Base-by-base conservation (phyloP, 2,888 invertebrate species). In the Myopa tessellatipennis region DNA sequence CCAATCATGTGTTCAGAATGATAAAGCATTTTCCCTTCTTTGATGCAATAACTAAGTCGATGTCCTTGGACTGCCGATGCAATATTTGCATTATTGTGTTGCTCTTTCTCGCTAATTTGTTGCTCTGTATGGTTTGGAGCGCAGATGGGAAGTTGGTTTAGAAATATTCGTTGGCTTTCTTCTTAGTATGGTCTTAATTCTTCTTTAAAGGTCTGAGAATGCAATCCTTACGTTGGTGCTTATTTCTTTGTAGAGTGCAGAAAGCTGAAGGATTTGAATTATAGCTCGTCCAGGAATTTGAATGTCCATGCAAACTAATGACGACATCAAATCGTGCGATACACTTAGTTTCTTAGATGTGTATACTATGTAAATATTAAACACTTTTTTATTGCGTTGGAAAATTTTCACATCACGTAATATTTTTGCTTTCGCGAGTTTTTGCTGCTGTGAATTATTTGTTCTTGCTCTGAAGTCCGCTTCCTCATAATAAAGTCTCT, bases 41-140 rank as follows among this genome's bases (percentile, higher is more conserved):
- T 83, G 85, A 83, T 83, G 74, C 8, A 65, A 5, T 69, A 45
- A 45, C 40, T 75, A 69, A 5, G n/a, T 58, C 34, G 75, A 84
- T 85, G 84, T 85, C 86, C 85, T 85, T 86, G 85, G 80, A 82
- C 82, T 85, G 84, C 83, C 82, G 85, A 85, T 85, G 83, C 84
- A 84, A 84, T 83, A 84, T 84, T 85, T 84, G 86, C 85, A 86
- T 86, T 83, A 81, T 82, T 80, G 76, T 82, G 16, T 69, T 75
- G 34, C 63, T 50, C 50, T 63, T 77, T 81, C 74, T 77, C 78
- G 75, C 79, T 81, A 79, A 79, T 80, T 81, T 79, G 79, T 79
- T 79, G 78, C 74, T 79, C 77, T 77, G 78, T 10, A 12, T 5
- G n/a, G 5, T 55, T 55, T 8, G 45, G 45, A 45, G 45, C 3